These are phyloP conservation scores for Neodiprion lecontei DNA, from an alignment of 1,140 invertebrate species.

Conservation along the genomic window DNA sequence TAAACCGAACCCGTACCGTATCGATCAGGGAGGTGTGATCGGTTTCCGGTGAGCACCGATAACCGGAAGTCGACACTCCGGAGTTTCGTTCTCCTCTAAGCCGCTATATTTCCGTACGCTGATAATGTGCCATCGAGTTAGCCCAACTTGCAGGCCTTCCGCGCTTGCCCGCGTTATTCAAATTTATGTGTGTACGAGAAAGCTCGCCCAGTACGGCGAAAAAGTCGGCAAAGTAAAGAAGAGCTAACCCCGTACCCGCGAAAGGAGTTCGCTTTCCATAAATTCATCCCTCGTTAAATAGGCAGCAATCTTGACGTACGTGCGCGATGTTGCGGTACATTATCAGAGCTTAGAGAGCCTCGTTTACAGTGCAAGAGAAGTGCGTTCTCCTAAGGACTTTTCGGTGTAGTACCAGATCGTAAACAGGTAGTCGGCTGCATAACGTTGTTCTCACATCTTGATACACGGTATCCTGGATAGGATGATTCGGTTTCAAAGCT, in stretches of 20 bases:
- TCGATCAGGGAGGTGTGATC: not conserved
- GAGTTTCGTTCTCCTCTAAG: not conserved
- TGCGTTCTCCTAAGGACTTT: not conserved
- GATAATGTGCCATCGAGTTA: not conserved
- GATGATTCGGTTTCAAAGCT: not conserved
- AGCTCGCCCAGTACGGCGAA: not conserved
- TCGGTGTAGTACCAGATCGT: not conserved
- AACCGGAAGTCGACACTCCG: constrained; percentile 3
- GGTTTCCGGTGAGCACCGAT: not conserved
- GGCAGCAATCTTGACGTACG: not conserved
- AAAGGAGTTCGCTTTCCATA: not conserved
- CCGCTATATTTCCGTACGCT: not conserved
- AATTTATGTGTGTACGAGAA: not conserved
- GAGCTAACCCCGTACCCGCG: not conserved
- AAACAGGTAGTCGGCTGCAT: not conserved
- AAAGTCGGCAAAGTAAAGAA: no score
- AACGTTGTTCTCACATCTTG: not conserved
- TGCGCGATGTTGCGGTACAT: no score
- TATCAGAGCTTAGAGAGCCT: not conserved
- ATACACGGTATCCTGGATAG: no score
- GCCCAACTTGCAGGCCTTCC: no score
- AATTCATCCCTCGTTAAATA: not conserved
- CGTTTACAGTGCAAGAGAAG: not conserved
- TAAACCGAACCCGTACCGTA: not conserved
- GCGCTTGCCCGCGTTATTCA: not conserved